Evolutionary conservation across 1,140 invertebrate genomes (phyloP).

Genomic region (Gonioctena quinquepunctata): DNA sequence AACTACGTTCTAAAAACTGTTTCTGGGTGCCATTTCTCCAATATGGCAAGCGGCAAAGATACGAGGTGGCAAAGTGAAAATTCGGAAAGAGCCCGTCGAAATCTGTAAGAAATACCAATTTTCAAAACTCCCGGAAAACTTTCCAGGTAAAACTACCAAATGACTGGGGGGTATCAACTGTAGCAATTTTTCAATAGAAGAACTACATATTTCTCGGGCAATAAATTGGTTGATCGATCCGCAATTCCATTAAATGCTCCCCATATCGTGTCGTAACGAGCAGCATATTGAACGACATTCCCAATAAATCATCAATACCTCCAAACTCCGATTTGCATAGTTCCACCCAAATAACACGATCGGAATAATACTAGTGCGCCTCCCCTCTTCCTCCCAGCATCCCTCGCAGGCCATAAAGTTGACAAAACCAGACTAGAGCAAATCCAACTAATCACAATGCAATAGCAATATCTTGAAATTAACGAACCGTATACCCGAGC

Average conservation of each 20-base stretch:
- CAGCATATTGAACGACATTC: neutral
- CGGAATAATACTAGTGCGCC: neutral
- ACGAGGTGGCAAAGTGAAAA: too few species aligned
- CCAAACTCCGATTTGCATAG: neutral
- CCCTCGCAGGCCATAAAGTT: conserved; percentile 20
- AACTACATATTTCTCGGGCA: too few species aligned
- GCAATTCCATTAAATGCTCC: neutral
- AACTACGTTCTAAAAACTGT: too few species aligned
- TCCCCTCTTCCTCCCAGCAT: neutral
- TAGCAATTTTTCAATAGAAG: too few species aligned
- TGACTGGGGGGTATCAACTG: too few species aligned
- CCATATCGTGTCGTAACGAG: neutral
- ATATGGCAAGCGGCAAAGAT: too few species aligned
- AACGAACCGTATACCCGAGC: conserved; percentile 32
- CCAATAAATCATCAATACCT: neutral
- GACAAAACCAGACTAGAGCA: conserved; percentile 23
- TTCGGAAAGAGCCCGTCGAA: too few species aligned
- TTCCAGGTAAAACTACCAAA: too few species aligned
- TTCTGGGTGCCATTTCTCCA: too few species aligned
- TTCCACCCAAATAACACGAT: neutral
- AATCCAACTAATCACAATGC: conserved; percentile 28
- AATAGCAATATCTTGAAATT: conserved; percentile 43
- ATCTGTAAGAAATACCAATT: too few species aligned
- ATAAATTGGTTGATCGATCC: too few species aligned
- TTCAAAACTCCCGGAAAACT: too few species aligned